Conservation (phyloP, 2,888 invertebrate species). For the Stenichneumon culpator region DNA sequence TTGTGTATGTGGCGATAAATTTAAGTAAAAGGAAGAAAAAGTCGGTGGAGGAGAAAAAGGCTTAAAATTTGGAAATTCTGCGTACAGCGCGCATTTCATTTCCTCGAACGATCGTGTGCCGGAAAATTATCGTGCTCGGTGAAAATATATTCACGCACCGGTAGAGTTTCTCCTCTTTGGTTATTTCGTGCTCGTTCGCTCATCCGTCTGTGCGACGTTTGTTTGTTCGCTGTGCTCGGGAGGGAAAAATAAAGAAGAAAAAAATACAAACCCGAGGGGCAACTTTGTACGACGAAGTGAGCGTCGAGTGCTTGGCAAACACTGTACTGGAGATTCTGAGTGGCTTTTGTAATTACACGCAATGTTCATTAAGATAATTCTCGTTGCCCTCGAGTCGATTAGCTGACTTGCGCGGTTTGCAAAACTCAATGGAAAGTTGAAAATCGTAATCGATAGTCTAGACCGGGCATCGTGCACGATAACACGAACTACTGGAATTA, state of each 20-base stretch:
- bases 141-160: conserved; percentile 9
- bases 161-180: conserved; percentile 36
- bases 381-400: neutral
- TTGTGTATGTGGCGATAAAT: neutral
- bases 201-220: conserved; percentile 9
- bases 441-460: neutral
- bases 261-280: neutral
- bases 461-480: neutral
- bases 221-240: neutral
- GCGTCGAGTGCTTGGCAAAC: conserved; percentile 46
- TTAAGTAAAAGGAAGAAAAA: neutral
- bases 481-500: too few species aligned
- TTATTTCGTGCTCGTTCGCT: conserved; percentile 19
- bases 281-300: conserved; percentile 36
- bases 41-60: too few species aligned
- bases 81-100: conserved; percentile 11
- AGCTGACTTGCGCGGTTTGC: neutral
- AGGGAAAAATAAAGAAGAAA: neutral
- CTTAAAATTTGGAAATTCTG: neutral
- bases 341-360: conserved; percentile 34
- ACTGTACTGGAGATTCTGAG: conserved; percentile 34
- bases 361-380: conserved; percentile 22
- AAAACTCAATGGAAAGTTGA: neutral
- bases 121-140: conserved; percentile 22
- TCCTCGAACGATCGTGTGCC: conserved; percentile 11